phyloP scores from a whole-genome alignment of 2,797 vertebrate species.

The Cygnus olor region DNA sequence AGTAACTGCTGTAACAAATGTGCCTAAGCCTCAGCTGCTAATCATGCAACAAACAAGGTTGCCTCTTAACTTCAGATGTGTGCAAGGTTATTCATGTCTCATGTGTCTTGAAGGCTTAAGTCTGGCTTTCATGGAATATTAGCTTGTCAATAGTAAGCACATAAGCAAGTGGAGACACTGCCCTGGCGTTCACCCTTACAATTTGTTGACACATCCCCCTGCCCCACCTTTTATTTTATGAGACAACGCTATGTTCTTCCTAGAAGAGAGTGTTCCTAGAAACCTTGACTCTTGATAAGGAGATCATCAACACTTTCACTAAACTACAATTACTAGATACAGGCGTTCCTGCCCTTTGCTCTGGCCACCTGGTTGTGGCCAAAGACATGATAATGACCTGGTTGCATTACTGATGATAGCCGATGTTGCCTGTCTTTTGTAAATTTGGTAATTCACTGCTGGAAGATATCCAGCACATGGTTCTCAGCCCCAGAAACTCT shows the following conservation, averaged over 20 bases:
- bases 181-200: not conserved
- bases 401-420: not conserved
- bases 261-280: not conserved
- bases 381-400: not conserved
- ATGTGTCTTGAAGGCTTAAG: not conserved
- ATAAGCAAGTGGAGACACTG: not conserved
- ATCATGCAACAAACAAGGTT: not conserved
- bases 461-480: not conserved
- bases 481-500: not conserved
- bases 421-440: not conserved
- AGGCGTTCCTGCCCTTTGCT: not conserved
- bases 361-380: not conserved
- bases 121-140: not conserved
- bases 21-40: not conserved
- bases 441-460: not conserved
- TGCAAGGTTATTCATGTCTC: not conserved
- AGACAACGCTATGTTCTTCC: not conserved
- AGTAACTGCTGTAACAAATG: accelerated
- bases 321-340: accelerated
- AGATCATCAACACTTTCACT: not conserved
- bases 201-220: not conserved
- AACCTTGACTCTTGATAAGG: not conserved
- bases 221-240: not conserved
- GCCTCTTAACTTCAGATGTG: not conserved
- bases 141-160: not conserved